These are phyloP conservation scores for Synchiropus splendidus DNA, from an alignment of 2,113 vertebrate species.

Conservation along the genomic window DNA sequence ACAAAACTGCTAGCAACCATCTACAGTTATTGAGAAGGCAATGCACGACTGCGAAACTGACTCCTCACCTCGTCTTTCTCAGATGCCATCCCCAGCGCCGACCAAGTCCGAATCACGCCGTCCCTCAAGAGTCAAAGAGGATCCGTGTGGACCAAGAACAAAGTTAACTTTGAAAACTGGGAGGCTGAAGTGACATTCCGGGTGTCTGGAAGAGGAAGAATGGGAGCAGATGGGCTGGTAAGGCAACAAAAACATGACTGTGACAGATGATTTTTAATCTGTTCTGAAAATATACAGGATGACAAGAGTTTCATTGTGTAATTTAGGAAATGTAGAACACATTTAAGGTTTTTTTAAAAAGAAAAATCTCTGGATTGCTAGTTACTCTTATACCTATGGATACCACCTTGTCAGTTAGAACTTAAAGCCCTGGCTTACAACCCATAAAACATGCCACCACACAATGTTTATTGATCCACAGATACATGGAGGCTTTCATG, in stretches of 20 bases:
- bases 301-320: background rate
- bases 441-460: too few relatives aligned
- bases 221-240: slow-evolving; percentile 95
- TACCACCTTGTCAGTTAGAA: too few relatives aligned
- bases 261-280: background rate
- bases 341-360: background rate
- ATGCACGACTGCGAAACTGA: too few relatives aligned
- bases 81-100: slow-evolving; percentile 93
- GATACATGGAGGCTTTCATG: background rate
- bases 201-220: slow-evolving; percentile 86
- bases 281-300: background rate
- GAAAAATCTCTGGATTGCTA: too few relatives aligned
- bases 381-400: too few relatives aligned
- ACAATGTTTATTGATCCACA: too few relatives aligned
- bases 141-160: slow-evolving; percentile 85
- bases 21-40: too few relatives aligned
- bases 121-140: slow-evolving; percentile 92
- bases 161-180: slow-evolving; percentile 79
- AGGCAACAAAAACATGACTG: slow-evolving; percentile 8
- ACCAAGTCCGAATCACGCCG: slow-evolving; percentile 89
- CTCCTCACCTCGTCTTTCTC: background rate
- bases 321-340: background rate
- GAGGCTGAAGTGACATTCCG: slow-evolving; percentile 90
- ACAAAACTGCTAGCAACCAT: too few relatives aligned
- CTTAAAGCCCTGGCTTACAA: too few relatives aligned